Base-by-base conservation (phyloP, 2,888 invertebrate species). In the Dicroscelio sp. region DNA sequence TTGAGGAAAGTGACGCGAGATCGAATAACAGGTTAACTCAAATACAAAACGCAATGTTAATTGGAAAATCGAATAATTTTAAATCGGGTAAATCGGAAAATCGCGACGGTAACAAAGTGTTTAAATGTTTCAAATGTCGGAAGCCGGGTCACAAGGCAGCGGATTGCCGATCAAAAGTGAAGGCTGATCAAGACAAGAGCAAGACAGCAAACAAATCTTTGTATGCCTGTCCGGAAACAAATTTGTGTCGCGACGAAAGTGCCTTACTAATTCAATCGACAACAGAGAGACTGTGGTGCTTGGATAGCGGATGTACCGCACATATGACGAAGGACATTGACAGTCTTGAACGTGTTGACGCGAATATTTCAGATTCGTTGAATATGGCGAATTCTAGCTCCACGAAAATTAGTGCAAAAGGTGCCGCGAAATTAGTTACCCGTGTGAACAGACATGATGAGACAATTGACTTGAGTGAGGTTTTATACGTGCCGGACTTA, bases 281-380 rank as follows among this genome's bases (percentile, higher is more conserved):
- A 48, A 48, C 17, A 17, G n/a, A 35, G 5, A 33, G 23, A 33
- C 30, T 38, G 17, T 90, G 69, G 60, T 63, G 82, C 31, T 17
- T 90, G 1, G 86, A 86, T 52, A 90, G 90, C 30, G 90, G 86
- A 1, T 79, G 86, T 63, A 90, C 71, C 0, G 84, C 90, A 0
- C 91, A 91, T 14, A 23, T 92, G 12, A 91, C 91, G 30, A 82
- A 76, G 5, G 38, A 86, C 48, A 31, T 55, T 4, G 58, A 33
- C 23, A 58, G 23, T 14, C 58, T 76, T 35, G n/a, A 31, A 23
- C 30, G n/a, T 8, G 20, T 31, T 6, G 27, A 43, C 8, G 1
- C 6, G 43, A 25, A 25, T 25, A 5, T 25, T 2, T 10, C 12
- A 20, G 73, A 33, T 12, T 52, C 1, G 14, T 23, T 79, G 43